Conservation (phyloP, 2,113 vertebrate genomes). For the Pandion haliaetus region DNA sequence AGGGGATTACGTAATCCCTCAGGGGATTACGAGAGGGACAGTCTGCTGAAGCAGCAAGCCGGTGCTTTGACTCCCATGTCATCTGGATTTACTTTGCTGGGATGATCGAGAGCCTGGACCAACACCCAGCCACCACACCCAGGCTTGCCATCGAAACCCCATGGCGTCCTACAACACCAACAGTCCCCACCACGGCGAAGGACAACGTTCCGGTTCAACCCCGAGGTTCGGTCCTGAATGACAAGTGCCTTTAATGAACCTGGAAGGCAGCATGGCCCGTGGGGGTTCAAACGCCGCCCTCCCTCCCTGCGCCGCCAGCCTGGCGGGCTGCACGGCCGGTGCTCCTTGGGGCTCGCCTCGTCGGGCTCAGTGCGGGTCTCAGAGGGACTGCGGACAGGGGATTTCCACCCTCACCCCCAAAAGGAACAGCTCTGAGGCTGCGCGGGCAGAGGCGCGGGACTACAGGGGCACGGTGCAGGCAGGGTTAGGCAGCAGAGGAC, state of each 20-base stretch:
- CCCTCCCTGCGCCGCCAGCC: accelerated
- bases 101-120: background rate
- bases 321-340: background rate
- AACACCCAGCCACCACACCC: background rate
- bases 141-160: background rate
- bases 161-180: background rate
- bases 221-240: background rate
- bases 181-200: background rate
- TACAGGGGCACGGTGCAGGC: background rate
- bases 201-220: background rate
- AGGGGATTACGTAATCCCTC: background rate
- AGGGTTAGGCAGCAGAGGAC: background rate
- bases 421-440: background rate
- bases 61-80: background rate
- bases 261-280: background rate
- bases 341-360: background rate
- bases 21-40: background rate
- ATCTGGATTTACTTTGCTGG: background rate
- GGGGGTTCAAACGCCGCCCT: accelerated
- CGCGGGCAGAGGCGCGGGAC: background rate
- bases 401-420: accelerated
- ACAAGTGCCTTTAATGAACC: background rate
- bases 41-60: background rate
- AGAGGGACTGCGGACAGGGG: accelerated
- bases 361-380: accelerated